Evolutionary conservation across 2,888 invertebrate species (phyloP).

Genomic region (Dermolepida albohirtum): DNA sequence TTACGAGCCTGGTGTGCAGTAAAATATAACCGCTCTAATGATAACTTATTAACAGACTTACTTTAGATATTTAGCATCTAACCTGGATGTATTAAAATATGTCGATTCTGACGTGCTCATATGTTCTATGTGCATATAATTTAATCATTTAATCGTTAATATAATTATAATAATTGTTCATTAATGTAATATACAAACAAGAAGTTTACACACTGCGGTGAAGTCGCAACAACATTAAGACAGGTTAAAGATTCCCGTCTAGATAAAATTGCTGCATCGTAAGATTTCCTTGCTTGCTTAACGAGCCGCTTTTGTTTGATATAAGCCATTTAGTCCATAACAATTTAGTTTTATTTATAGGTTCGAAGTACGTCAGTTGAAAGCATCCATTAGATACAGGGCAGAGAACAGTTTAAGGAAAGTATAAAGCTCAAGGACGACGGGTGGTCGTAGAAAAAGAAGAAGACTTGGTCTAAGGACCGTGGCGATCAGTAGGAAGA

Average conservation of each 20-base stretch:
- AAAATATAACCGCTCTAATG: too few species aligned
- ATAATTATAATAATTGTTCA: too few species aligned
- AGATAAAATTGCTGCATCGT: constrained; percentile 52
- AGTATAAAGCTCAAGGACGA: constrained; percentile 55
- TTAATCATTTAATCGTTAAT: too few species aligned
- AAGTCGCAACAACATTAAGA: constrained; percentile 20
- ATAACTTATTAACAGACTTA: too few species aligned
- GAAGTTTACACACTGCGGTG: too few species aligned
- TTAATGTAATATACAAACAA: too few species aligned
- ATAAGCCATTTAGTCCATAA: constrained; percentile 58
- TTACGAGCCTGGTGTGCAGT: too few species aligned
- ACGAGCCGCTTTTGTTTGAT: constrained; percentile 56
- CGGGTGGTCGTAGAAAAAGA: constrained; percentile 25
- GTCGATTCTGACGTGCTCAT: too few species aligned
- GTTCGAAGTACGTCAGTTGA: constrained; percentile 54
- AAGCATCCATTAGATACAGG: constrained; percentile 58
- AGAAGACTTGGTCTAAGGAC: constrained; percentile 1
- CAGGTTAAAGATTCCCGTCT: constrained; percentile 36
- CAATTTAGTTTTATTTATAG: constrained; percentile 57
- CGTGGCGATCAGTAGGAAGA: constrained; percentile 4
- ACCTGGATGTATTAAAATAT: too few species aligned
- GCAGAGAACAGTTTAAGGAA: constrained; percentile 53
- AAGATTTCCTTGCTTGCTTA: constrained; percentile 50
- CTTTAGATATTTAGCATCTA: too few species aligned
- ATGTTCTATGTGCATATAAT: too few species aligned